These are phyloP conservation scores for Lobophora halterata DNA, from an alignment of 2,888 invertebrate species.

Conservation along the genomic window DNA sequence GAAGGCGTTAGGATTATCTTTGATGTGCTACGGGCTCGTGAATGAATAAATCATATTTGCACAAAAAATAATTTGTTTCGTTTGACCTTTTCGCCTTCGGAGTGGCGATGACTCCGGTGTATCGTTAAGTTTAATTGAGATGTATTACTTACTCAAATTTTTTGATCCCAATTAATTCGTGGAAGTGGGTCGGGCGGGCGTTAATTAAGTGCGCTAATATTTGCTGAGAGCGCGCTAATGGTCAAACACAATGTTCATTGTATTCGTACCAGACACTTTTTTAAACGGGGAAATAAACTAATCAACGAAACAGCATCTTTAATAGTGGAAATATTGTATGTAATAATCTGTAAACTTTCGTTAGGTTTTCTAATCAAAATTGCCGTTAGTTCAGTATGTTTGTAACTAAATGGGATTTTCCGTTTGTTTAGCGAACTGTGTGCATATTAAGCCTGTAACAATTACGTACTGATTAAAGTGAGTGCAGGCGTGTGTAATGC, in stretches of 20 bases:
- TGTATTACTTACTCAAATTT: slow-evolving; percentile 75
- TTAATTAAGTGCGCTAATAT: slow-evolving; percentile 73
- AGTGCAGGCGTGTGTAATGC: slow-evolving; percentile 43
- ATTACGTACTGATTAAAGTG: slow-evolving; percentile 29
- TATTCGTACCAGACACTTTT: slow-evolving; percentile 37
- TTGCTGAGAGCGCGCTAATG: slow-evolving; percentile 55
- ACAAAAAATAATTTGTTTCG: slow-evolving; percentile 24
- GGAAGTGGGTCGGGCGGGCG: slow-evolving; percentile 67
- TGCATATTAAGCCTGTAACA: slow-evolving; percentile 30
- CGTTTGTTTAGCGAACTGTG: slow-evolving; percentile 27
- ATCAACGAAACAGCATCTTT: slow-evolving; percentile 24
- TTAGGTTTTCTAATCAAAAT: slow-evolving; percentile 20
- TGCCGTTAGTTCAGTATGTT: slow-evolving; percentile 19
- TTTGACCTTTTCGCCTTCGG: slow-evolving; percentile 34
- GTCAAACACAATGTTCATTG: slow-evolving; percentile 44
- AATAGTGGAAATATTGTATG: too few relatives aligned
- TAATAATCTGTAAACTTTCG: too few relatives aligned
- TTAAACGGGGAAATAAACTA: slow-evolving; percentile 19
- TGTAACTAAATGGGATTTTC: slow-evolving; percentile 29
- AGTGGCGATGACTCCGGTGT: slow-evolving; percentile 45
- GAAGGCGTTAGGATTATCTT: slow-evolving; percentile 50
- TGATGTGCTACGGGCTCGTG: slow-evolving; percentile 32
- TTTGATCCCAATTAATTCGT: slow-evolving; percentile 77
- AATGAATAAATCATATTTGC: slow-evolving; percentile 17
- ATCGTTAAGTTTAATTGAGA: slow-evolving; percentile 68